phyloP scores from a whole-genome alignment of 2,113 vertebrate genomes.

The Chlamydotis undulata region DNA sequence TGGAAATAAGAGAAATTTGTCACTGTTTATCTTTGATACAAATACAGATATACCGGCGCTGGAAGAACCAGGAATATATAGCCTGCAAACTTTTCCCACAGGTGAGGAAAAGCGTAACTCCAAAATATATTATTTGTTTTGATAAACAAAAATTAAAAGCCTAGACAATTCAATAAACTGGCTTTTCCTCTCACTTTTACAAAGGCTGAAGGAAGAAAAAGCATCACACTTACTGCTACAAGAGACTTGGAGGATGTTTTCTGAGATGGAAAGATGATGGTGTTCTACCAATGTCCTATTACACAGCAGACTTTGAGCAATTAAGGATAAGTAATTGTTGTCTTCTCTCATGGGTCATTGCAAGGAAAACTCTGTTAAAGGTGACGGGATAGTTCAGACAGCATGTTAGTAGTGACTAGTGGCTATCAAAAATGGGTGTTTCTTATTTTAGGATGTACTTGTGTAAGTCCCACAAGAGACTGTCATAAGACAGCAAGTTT shows the following conservation, averaged over 20 bases:
- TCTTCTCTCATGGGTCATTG: neutral
- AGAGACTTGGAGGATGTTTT: neutral
- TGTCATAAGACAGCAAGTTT: neutral
- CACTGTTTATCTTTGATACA: neutral
- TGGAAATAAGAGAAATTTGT: slow-evolving; percentile 10
- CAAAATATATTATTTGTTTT: neutral
- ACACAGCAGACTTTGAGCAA: rapidly evolving
- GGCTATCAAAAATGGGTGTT: neutral
- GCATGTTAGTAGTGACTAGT: neutral
- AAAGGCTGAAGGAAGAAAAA: neutral
- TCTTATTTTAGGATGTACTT: neutral
- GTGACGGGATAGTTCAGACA: neutral
- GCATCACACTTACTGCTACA: neutral
- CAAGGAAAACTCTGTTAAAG: neutral
- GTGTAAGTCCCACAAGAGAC: neutral
- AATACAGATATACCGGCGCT: neutral
- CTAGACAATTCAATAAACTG: neutral
- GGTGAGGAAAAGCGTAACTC: neutral
- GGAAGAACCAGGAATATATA: neutral
- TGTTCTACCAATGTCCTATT: neutral
- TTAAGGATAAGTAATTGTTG: neutral
- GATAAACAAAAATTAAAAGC: neutral
- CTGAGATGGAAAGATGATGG: neutral
- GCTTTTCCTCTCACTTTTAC: neutral
- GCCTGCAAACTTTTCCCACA: neutral